These are phyloP conservation scores for Saiga tatarica DNA, from an alignment of 2,113 vertebrate genomes.

Conservation along the genomic window DNA sequence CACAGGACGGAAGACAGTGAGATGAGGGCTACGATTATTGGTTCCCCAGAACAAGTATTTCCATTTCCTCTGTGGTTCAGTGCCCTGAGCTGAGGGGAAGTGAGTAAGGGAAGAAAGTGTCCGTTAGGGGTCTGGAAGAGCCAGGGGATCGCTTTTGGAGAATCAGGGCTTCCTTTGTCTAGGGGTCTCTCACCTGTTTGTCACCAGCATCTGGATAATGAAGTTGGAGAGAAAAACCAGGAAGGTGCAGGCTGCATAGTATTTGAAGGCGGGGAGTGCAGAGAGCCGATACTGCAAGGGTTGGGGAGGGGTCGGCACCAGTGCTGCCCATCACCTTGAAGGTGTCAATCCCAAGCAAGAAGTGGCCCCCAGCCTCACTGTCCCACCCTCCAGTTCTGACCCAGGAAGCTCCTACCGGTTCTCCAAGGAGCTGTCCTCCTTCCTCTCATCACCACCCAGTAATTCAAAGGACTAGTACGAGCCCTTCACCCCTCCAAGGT, in stretches of 20 bases:
- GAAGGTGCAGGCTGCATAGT: constrained; percentile 84
- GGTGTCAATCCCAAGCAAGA: background rate
- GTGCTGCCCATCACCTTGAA: background rate
- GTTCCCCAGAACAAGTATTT: background rate
- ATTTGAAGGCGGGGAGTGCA: constrained; percentile 84
- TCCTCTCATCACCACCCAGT: background rate
- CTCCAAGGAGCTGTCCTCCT: background rate
- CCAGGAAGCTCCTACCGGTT: background rate
- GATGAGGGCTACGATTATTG: background rate
- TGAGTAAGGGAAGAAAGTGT: background rate
- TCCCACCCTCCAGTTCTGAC: background rate
- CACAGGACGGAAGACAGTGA: background rate
- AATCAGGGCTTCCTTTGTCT: background rate
- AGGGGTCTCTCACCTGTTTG: constrained; percentile 81
- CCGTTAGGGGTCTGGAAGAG: background rate
- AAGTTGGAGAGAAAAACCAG: constrained; percentile 87
- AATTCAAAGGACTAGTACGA: background rate
- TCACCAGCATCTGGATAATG: constrained; percentile 90
- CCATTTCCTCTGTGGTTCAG: background rate
- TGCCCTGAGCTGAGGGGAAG: background rate
- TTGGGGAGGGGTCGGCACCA: background rate
- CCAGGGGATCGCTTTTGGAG: background rate
- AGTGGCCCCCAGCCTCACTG: background rate
- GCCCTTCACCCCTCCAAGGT: background rate
- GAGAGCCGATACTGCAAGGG: constrained; percentile 85